Conservation (phyloP, 2,113 vertebrate genomes). For the Rhadina sibilatrix region DNA sequence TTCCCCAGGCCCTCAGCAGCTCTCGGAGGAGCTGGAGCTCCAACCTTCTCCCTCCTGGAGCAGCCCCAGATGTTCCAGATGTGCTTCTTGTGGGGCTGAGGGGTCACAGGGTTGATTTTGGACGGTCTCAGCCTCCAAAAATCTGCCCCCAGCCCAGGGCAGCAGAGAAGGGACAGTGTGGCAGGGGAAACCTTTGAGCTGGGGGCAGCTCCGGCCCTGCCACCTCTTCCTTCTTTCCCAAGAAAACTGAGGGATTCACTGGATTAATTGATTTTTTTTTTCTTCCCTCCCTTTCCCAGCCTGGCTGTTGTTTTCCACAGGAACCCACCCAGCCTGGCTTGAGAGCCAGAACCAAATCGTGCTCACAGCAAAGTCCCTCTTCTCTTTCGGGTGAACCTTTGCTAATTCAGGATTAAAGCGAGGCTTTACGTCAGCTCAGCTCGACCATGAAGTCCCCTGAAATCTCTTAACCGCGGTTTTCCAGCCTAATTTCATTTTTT, state of each 20-base stretch:
- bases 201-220: neutral
- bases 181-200: neutral
- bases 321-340: neutral
- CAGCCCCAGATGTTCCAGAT: neutral
- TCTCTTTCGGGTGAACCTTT: neutral
- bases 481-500: neutral
- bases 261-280: neutral
- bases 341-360: neutral
- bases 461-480: neutral
- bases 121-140: neutral
- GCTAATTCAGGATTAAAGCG: neutral
- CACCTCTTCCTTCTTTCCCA: neutral
- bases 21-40: neutral
- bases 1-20: neutral
- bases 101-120: neutral
- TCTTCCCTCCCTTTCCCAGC: neutral
- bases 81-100: fast-evolving
- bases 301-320: neutral
- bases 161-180: neutral
- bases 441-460: neutral
- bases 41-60: fast-evolving
- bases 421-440: neutral
- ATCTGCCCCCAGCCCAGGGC: neutral
- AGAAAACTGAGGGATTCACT: neutral
- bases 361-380: neutral